phyloP scores from a whole-genome alignment of 2,797 vertebrate species.

The Parambassis ranga region DNA sequence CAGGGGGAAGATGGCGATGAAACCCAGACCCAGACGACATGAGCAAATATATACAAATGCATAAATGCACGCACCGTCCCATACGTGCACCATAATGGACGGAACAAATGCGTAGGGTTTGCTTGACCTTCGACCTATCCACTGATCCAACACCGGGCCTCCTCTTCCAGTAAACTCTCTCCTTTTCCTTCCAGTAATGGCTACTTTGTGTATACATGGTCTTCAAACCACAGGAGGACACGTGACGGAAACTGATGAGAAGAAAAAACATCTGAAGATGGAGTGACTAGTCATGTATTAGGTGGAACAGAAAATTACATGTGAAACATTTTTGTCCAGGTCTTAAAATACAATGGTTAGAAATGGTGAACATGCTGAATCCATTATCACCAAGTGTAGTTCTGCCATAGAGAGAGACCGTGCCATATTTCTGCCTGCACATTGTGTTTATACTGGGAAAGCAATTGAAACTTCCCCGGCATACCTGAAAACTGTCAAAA shows the following conservation, averaged over 20 bases:
- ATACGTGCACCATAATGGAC: slow-evolving; percentile 38
- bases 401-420: slow-evolving; percentile 20
- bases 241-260: slow-evolving; percentile 60
- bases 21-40: slow-evolving; percentile 52
- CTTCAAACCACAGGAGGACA: slow-evolving; percentile 66
- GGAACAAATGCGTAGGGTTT: slow-evolving; percentile 63
- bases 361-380: slow-evolving; percentile 63
- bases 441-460: slow-evolving; percentile 38
- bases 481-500: slow-evolving; percentile 50
- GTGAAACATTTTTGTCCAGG: slow-evolving; percentile 49
- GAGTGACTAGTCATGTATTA: slow-evolving; percentile 70
- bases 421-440: slow-evolving; percentile 23
- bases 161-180: slow-evolving; percentile 77
- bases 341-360: slow-evolving; percentile 53
- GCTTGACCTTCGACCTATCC: slow-evolving; percentile 70
- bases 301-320: slow-evolving; percentile 43
- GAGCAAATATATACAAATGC: slow-evolving; percentile 29
- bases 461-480: slow-evolving; percentile 18
- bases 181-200: slow-evolving; percentile 74
- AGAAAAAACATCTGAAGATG: slow-evolving; percentile 48
- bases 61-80: slow-evolving; percentile 13
- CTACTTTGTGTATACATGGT: slow-evolving; percentile 61
- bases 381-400: slow-evolving; percentile 52
- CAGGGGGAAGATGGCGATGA: slow-evolving; percentile 32
- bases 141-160: slow-evolving; percentile 43